These are phyloP conservation scores for Drosophila erecta DNA, from an alignment of 1,140 invertebrate genomes.

Conservation along the genomic window DNA sequence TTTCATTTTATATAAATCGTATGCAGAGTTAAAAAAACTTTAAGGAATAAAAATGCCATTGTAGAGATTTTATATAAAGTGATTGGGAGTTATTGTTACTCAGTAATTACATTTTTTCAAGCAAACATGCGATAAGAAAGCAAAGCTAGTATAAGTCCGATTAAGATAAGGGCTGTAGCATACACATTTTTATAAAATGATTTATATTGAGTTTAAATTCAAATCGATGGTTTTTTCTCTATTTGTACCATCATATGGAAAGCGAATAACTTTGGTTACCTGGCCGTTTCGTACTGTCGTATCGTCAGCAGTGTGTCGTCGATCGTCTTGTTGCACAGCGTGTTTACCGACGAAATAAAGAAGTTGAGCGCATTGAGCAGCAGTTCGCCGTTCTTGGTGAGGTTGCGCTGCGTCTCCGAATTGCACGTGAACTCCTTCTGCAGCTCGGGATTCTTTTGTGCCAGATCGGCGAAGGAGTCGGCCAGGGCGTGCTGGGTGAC, in stretches of 20 bases:
- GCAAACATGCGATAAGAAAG: too few species aligned
- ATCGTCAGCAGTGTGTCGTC: constrained; percentile 98
- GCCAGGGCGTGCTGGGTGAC: constrained; percentile 88
- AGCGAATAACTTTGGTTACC: constrained; percentile 85
- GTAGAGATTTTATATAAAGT: too few species aligned
- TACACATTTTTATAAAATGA: too few species aligned
- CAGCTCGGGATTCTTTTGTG: constrained; percentile 97
- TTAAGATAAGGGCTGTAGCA: too few species aligned
- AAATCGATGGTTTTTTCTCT: neutral
- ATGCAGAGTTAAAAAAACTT: too few species aligned
- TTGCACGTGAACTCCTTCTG: constrained; percentile 98
- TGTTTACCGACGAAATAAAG: constrained; percentile 97
- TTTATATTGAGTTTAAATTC: too few species aligned
- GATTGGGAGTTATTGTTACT: too few species aligned
- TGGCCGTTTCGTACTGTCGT: constrained; percentile 95
- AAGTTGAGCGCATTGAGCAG: constrained; percentile 96
- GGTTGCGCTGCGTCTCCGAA: constrained; percentile 96
- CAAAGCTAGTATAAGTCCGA: too few species aligned
- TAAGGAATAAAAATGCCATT: too few species aligned
- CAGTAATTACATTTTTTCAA: too few species aligned
- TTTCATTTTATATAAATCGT: too few species aligned
- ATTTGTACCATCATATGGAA: neutral
- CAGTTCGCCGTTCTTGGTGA: constrained; percentile 97
- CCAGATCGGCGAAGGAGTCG: constrained; percentile 95
- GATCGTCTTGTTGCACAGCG: constrained; percentile 98